Percentiles rank a stretch among this genome's conserved stretches.
phyloP scores from a whole-genome alignment of 1,140 invertebrate genomes.

The Scaptomyza pallida region DNA sequence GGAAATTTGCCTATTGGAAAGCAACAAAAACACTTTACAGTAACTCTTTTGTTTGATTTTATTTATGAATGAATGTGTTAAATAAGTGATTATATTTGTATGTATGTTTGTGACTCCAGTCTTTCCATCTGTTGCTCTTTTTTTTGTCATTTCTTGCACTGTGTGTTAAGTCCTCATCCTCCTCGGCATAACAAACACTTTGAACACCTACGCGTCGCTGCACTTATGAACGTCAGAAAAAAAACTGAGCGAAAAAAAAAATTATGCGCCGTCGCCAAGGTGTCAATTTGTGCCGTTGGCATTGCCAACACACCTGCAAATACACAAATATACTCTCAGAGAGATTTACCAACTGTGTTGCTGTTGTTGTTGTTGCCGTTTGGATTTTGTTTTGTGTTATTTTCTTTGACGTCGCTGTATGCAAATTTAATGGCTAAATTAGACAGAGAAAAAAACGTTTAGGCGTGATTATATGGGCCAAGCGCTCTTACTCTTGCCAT shows the following conservation, averaged over 20 bases:
- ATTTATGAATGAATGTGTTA: neutral
- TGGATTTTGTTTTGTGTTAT: constrained; percentile 20
- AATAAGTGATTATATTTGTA: neutral
- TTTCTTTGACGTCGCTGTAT: constrained; percentile 59
- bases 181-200: constrained; percentile 65
- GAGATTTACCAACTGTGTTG: neutral
- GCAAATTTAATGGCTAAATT: constrained; percentile 83
- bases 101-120: neutral
- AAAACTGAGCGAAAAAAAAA: constrained; percentile 35
- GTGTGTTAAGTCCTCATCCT: neutral
- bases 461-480: constrained; percentile 61
- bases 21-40: too few relatives aligned
- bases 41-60: too few relatives aligned
- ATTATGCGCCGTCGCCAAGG: constrained; percentile 57
- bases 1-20: too few relatives aligned
- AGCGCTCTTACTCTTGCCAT: constrained; percentile 42
- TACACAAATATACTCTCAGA: constrained; percentile 21
- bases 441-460: constrained; percentile 57
- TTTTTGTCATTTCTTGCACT: constrained; percentile 17
- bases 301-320: constrained; percentile 39
- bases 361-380: constrained; percentile 13
- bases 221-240: constrained; percentile 32
- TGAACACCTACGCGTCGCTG: constrained; percentile 66
- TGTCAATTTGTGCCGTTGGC: constrained; percentile 74
- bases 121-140: neutral